phyloP scores from a whole-genome alignment of 2,797 vertebrate species.

The Hydrophis major region DNA sequence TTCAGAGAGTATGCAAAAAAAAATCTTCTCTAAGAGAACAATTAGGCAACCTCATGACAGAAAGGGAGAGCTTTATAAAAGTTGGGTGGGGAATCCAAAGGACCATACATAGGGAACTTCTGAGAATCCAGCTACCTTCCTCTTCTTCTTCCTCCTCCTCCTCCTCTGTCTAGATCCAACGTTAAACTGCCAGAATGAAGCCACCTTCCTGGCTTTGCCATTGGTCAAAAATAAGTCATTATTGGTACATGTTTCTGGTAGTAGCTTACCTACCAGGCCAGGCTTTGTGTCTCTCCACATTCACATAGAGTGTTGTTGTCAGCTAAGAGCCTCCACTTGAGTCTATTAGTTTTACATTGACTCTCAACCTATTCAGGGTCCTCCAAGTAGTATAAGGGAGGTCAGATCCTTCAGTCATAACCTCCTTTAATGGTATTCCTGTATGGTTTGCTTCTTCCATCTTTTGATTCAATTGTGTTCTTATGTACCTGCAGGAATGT shows the following conservation, averaged over 20 bases:
- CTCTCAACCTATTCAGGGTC: background rate
- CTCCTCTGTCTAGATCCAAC: background rate
- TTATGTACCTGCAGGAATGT: background rate
- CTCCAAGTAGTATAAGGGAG: background rate
- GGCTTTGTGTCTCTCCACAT: background rate
- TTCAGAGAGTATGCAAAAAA: background rate
- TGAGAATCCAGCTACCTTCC: background rate
- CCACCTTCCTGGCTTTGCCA: background rate
- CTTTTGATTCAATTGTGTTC: background rate
- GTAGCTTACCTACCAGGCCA: background rate
- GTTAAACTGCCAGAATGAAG: background rate
- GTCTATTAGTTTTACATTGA: background rate
- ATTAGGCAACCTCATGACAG: background rate
- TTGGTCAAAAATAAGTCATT: background rate
- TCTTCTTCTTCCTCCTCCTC: too few relatives aligned
- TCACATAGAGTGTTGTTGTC: background rate
- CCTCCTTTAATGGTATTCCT: background rate
- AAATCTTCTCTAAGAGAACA: background rate
- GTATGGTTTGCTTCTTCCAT: background rate
- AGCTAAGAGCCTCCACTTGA: background rate
- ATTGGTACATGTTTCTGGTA: background rate
- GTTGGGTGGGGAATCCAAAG: background rate
- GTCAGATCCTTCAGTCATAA: background rate
- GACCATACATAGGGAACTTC: background rate
- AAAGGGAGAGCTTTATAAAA: background rate